Percentiles rank a stretch among this genome's conserved stretches.
Evolutionary conservation across 2,113 vertebrate genomes (phyloP).

Genomic region (Corythornis madagascariensis): DNA sequence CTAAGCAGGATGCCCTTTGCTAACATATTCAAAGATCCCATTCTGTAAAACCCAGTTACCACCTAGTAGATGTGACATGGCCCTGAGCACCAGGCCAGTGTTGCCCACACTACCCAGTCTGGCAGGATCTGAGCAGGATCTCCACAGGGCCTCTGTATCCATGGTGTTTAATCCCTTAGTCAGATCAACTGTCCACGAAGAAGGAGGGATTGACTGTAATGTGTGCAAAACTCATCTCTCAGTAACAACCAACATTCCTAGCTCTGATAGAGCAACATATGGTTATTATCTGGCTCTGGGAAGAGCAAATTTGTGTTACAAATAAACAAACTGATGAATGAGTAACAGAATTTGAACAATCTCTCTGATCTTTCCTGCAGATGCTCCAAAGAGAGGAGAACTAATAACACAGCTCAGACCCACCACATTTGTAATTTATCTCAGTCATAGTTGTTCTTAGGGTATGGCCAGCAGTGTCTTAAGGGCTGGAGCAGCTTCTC

Average conservation of each 20-base stretch:
- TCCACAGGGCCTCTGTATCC: background rate
- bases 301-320: conserved; percentile 2
- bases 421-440: background rate
- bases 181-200: background rate
- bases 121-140: background rate
- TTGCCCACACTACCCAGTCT: fast-evolving
- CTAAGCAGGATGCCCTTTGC: background rate
- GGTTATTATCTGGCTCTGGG: background rate
- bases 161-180: background rate
- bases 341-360: background rate
- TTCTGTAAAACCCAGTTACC: background rate
- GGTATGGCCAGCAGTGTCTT: background rate
- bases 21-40: background rate
- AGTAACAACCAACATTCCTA: background rate
- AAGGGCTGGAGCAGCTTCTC: background rate
- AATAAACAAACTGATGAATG: background rate
- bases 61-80: background rate
- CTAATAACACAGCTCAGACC: background rate
- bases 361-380: background rate
- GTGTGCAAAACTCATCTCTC: background rate
- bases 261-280: background rate
- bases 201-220: background rate
- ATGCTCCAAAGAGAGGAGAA: background rate
- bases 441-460: background rate
- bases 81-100: background rate